Percentiles rank a stretch among this genome's conserved stretches.
Conservation (phyloP, 2,888 invertebrate species). For the Hydraecia micacea region DNA sequence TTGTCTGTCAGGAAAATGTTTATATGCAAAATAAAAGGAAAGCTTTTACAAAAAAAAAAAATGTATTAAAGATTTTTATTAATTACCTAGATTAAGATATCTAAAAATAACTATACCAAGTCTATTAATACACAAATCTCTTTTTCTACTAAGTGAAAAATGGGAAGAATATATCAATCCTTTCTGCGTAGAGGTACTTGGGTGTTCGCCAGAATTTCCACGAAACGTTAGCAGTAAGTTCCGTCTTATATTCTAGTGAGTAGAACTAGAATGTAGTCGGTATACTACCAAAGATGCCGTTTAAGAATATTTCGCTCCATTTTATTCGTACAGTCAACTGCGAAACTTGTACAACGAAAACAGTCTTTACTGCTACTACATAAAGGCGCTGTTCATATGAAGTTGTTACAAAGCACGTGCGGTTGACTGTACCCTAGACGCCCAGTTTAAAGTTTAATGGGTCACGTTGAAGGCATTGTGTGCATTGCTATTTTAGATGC, state of each 20-base stretch:
- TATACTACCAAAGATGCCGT: conserved; percentile 43
- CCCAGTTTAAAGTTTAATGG: conserved; percentile 74
- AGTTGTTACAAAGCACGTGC: conserved; percentile 1
- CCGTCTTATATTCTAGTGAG: conserved; percentile 12
- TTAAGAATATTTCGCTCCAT: conserved; percentile 43
- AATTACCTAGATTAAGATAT: background rate
- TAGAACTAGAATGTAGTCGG: conserved; percentile 11
- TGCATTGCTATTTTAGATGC: conserved; percentile 54
- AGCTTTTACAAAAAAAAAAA: background rate
- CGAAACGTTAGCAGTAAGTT: conserved; percentile 23
- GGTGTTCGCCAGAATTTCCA: conserved; percentile 48
- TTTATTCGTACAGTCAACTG: conserved; percentile 39
- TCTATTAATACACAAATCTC: conserved; percentile 23
- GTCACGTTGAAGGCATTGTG: conserved; percentile 69
- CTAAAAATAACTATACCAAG: conserved; percentile 12
- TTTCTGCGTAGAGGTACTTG: conserved; percentile 28
- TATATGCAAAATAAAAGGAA: background rate
- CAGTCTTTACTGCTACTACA: conserved; percentile 9
- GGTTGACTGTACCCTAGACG: conserved; percentile 33
- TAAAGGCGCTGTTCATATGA: conserved; percentile 13
- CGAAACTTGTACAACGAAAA: conserved; percentile 9
- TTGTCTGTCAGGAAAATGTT: background rate
- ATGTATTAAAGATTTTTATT: background rate
- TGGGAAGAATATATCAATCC: conserved; percentile 22
- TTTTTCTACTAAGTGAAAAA: conserved; percentile 5